Conservation (phyloP, 2,113 vertebrate genomes). For the Australoheros scitulus region DNA sequence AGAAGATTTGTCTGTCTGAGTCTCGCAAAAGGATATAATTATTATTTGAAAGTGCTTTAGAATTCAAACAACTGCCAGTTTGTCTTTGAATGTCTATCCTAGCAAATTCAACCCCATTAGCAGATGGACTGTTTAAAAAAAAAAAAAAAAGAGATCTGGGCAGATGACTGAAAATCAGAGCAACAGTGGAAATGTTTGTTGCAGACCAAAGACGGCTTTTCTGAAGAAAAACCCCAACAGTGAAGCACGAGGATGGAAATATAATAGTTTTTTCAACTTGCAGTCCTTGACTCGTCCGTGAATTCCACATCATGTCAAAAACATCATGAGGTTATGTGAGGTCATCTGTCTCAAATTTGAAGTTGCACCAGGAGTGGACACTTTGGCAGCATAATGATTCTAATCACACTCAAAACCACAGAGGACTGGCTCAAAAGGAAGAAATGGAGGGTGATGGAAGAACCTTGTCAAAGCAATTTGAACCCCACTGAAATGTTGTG, state of each 20-base stretch:
- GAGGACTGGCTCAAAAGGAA: neutral
- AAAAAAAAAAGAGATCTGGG: neutral
- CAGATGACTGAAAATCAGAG: neutral
- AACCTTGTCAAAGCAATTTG: neutral
- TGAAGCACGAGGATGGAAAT: neutral
- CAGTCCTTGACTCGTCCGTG: neutral
- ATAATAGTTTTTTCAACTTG: neutral
- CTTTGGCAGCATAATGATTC: neutral
- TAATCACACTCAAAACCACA: neutral
- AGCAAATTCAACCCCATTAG: neutral
- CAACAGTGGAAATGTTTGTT: neutral
- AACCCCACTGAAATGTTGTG: constrained; percentile 11
- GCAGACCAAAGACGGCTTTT: no score
- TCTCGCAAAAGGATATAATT: neutral
- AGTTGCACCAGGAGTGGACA: neutral
- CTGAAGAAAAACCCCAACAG: no score
- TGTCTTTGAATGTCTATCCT: neutral
- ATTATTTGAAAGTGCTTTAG: neutral
- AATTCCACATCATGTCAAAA: neutral
- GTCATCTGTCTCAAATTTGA: neutral
- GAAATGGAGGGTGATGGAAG: neutral
- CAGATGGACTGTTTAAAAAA: neutral
- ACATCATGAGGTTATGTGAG: neutral
- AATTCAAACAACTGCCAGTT: neutral
- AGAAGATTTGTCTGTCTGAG: neutral